These are phyloP conservation scores for Bombus huntii DNA, from an alignment of 1,140 invertebrate genomes.

Conservation along the genomic window DNA sequence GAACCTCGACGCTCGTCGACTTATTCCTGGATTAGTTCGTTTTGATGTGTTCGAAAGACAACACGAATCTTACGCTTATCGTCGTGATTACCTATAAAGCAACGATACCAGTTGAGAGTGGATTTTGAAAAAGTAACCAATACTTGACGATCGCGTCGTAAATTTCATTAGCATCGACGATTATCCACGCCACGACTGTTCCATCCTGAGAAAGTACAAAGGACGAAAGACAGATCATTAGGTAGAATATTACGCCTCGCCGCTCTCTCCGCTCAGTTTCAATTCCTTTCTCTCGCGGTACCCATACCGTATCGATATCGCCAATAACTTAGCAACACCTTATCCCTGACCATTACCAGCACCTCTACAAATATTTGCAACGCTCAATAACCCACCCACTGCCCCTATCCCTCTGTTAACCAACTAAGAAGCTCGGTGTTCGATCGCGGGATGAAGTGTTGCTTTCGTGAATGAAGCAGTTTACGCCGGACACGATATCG, in stretches of 20 bases:
- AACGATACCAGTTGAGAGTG: not conserved
- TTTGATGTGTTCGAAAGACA: not conserved
- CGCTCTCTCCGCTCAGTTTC: not conserved
- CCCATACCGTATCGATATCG: not conserved
- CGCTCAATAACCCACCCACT: not conserved
- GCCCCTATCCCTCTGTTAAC: too few relatives aligned
- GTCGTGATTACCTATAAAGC: not conserved
- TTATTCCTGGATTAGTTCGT: too few relatives aligned
- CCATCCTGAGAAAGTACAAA: not conserved
- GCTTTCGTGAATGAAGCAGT: conserved; percentile 63
- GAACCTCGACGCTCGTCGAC: not conserved
- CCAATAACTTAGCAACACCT: not conserved
- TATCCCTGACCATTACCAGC: not conserved
- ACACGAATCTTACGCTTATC: not conserved
- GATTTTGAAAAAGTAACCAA: not conserved
- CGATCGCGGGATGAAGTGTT: conserved; percentile 39
- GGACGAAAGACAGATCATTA: not conserved
- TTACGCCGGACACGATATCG: conserved; percentile 59
- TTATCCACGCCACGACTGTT: too few relatives aligned
- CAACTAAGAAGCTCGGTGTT: not conserved
- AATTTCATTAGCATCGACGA: not conserved
- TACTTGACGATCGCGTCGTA: not conserved
- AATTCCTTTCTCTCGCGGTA: not conserved
- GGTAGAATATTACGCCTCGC: not conserved
- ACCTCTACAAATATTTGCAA: conserved; percentile 10